Conservation (phyloP, 2,113 vertebrate species). For the Lutjanus erythropterus region DNA sequence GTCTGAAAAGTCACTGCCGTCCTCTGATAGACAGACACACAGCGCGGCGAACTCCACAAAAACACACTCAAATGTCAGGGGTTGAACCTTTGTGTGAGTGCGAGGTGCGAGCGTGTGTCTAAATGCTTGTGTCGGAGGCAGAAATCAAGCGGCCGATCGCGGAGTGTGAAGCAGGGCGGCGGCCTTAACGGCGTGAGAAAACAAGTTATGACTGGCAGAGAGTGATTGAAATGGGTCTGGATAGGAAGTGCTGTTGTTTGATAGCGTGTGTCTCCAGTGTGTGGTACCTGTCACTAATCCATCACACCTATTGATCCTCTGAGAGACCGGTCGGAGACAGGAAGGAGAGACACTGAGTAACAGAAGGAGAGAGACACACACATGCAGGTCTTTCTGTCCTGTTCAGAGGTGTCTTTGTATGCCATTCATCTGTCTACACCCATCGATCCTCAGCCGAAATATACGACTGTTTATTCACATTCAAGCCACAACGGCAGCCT, state of each 20-base stretch:
- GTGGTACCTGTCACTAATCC: slow-evolving; percentile 74
- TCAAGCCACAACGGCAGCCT: slow-evolving; percentile 69
- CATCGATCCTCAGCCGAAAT: slow-evolving; percentile 80
- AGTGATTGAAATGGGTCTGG: slow-evolving; percentile 67
- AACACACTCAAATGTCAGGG: slow-evolving; percentile 77
- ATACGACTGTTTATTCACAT: slow-evolving; percentile 82
- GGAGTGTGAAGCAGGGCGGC: neutral
- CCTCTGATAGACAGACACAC: slow-evolving; percentile 59
- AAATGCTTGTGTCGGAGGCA: neutral
- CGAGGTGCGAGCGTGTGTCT: neutral
- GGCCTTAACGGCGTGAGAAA: slow-evolving; percentile 36
- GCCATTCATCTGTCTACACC: slow-evolving; percentile 77
- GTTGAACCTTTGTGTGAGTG: slow-evolving; percentile 42
- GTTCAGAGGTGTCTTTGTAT: slow-evolving; percentile 66
- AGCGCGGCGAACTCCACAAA: slow-evolving; percentile 55
- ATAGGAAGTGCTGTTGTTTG: slow-evolving; percentile 69
- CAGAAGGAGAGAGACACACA: slow-evolving; percentile 22
- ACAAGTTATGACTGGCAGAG: slow-evolving; percentile 56
- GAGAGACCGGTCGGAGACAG: slow-evolving; percentile 50
- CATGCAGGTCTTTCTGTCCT: slow-evolving; percentile 39
- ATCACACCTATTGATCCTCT: slow-evolving; percentile 79
- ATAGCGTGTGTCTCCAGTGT: slow-evolving; percentile 66
- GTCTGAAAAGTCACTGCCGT: slow-evolving; percentile 50
- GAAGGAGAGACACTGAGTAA: slow-evolving; percentile 34
- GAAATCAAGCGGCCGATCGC: slow-evolving; percentile 21